phyloP scores from a whole-genome alignment of 30 jellyfish, hydroid and myxozoan species.

The Turritopsis dohrnii region DNA sequence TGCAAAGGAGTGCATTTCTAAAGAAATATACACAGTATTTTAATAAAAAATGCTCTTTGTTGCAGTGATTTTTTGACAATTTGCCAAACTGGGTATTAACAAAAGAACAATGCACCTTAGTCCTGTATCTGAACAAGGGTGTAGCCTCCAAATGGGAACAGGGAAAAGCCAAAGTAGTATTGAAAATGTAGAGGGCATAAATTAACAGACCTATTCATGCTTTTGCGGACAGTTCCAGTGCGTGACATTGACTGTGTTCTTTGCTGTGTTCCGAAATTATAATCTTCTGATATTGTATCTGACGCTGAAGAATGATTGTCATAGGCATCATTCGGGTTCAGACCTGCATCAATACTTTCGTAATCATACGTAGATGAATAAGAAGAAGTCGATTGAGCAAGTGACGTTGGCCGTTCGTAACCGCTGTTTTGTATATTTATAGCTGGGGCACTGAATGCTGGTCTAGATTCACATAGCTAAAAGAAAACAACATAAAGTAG shows the following conservation, averaged over 20 bases:
- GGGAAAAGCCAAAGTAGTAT: not conserved
- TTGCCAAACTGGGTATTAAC: too few relatives aligned
- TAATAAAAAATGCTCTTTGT: too few relatives aligned
- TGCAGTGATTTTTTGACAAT: too few relatives aligned
- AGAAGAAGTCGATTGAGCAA: not conserved
- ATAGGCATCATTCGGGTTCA: slow-evolving; percentile 81
- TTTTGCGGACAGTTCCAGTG: slow-evolving; percentile 85
- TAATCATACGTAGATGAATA: slow-evolving; percentile 11
- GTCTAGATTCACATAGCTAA: not conserved
- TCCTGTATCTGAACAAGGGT: too few relatives aligned
- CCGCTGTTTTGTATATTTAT: slow-evolving; percentile 4
- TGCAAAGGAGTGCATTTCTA: too few relatives aligned
- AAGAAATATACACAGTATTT: too few relatives aligned
- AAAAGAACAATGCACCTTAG: too few relatives aligned
- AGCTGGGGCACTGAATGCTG: slow-evolving; percentile 1
- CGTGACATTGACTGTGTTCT: slow-evolving; percentile 71
- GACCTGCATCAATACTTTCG: slow-evolving; percentile 48
- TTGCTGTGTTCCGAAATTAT: slow-evolving; percentile 47
- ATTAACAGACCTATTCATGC: slow-evolving; percentile 73
- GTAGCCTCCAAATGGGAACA: too few relatives aligned
- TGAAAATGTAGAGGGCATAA: not conserved
- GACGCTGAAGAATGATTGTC: slow-evolving; percentile 78
- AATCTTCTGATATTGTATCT: slow-evolving; percentile 69
- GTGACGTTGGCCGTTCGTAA: not conserved
- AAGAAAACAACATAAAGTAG: not conserved